Base-by-base conservation (phyloP, 1,140 invertebrate species). In the Drosophila ficusphila region DNA sequence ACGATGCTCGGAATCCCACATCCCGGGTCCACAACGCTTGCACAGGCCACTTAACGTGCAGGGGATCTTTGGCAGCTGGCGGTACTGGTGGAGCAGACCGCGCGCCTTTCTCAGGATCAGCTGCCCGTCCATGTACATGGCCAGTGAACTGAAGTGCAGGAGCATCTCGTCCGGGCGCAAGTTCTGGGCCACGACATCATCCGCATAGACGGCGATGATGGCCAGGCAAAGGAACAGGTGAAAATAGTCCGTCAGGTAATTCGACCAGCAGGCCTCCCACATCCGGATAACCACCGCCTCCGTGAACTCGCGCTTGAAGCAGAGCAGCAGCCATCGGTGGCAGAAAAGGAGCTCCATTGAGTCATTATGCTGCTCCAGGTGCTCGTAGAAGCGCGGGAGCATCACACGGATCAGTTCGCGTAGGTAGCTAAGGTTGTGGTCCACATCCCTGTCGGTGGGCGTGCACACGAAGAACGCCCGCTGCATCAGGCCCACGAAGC, bases 261-360 rank as follows among this genome's bases (percentile, higher is more conserved):
- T 97, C 0, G 97, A 95, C 97, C 97, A 98, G 90, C 97, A 98
- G 1, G 97, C 95, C 92, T 98, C 97, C 97, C 97, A 98, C 95
- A 98, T 97, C 18, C 95, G 93, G 3, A 98, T 93, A 0, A 97
- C 96, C 39, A 97, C 95, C 9, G 94, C 94, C 88, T 97, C 97
- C 3, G 96, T 95, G 83, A 98, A 98, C 91, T 98, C 97, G 4
- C 97, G 93, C 79, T 97, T 97, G 82, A 97, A 96, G 90, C 97
- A 98, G 93, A 98, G 90, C 25, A 99, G 92, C 79, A 99, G 97
- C 98, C 98, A 99, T 64, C 98, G 94, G 90, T 98, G 96, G 75
- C 96, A 97, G 91, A 98, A 99, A 1, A 98, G 92, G 6, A 99
- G 89, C 89, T 98, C 97, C 92, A 97, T 94, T 1, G 96, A 97